phyloP scores from a whole-genome alignment of 2,797 vertebrate species.

The Parambassis ranga region DNA sequence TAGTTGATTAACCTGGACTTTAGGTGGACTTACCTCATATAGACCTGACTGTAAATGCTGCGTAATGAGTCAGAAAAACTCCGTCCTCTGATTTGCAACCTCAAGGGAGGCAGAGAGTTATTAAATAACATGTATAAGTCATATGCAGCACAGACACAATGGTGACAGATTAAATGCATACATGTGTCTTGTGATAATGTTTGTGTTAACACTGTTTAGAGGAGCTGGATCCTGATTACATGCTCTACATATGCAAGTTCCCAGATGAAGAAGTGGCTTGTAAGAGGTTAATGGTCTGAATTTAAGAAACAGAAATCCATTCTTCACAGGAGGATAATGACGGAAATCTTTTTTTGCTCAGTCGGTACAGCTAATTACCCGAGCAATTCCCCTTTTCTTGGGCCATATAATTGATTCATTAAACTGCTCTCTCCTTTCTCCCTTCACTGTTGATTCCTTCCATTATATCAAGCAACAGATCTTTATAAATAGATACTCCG shows the following conservation, averaged over 20 bases:
- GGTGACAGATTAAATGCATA: constrained; percentile 45
- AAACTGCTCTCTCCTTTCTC: constrained; percentile 24
- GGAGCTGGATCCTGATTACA: constrained; percentile 1
- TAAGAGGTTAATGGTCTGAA: constrained; percentile 25
- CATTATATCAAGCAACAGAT: constrained; percentile 20
- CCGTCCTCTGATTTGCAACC: constrained; percentile 20
- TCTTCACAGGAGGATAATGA: background rate
- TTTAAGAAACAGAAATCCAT: constrained; percentile 15
- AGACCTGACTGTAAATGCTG: background rate
- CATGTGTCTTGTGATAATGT: constrained; percentile 30
- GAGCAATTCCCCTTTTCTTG: constrained; percentile 24
- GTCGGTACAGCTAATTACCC: constrained; percentile 29
- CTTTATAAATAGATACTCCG: constrained; percentile 34
- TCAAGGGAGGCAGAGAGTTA: constrained; percentile 9
- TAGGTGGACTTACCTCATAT: too few species aligned
- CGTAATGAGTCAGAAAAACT: background rate
- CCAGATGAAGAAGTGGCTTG: constrained; percentile 5
- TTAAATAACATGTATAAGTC: constrained; percentile 51
- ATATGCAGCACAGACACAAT: constrained; percentile 36
- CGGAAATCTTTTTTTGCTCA: constrained; percentile 15
- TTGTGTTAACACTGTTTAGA: constrained; percentile 20
- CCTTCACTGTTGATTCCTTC: background rate
- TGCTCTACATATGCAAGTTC: constrained; percentile 4
- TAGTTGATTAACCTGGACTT: too few species aligned
- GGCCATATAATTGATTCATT: constrained; percentile 49